phyloP scores from a whole-genome alignment of 2,888 invertebrate genomes.

The Agriopis marginaria region DNA sequence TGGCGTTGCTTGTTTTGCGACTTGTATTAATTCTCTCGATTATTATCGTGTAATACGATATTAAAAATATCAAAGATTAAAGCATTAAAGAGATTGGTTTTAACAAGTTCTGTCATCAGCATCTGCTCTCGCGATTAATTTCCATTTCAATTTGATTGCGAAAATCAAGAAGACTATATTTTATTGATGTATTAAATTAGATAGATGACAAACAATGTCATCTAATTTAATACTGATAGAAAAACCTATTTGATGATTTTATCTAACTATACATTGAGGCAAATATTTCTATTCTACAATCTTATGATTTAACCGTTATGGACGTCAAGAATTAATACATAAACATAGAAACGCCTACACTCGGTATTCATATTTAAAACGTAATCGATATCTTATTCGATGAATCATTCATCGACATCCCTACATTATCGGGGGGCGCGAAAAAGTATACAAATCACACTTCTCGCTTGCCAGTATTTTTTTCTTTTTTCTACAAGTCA shows the following conservation, averaged over 20 bases:
- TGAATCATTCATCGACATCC: slow-evolving; percentile 70
- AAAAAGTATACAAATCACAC: slow-evolving; percentile 83
- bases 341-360: slow-evolving; percentile 45
- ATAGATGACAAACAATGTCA: background rate
- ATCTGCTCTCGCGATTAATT: slow-evolving; percentile 27
- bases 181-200: background rate
- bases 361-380: slow-evolving; percentile 53
- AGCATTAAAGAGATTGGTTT: slow-evolving; percentile 31
- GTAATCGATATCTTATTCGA: slow-evolving; percentile 69
- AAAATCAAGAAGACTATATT: background rate
- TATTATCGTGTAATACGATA: slow-evolving; percentile 48
- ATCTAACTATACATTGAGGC: background rate
- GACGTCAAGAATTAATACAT: slow-evolving; percentile 23
- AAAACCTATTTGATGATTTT: background rate
- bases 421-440: slow-evolving; percentile 72
- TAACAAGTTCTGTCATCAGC: slow-evolving; percentile 40
- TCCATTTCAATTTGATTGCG: slow-evolving; percentile 9
- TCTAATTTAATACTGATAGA: background rate
- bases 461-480: slow-evolving; percentile 66
- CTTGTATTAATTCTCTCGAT: slow-evolving; percentile 53
- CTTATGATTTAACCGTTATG: slow-evolving; percentile 7
- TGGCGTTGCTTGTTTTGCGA: slow-evolving; percentile 58
- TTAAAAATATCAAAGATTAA: slow-evolving; percentile 47
- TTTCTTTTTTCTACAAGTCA: slow-evolving; percentile 53
- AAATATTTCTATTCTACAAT: slow-evolving; percentile 5